Evolutionary conservation across 2,113 vertebrate species (phyloP), one percentile per base, ranked within the genome.

Genomic region (Neogobius melanostomus): DNA sequence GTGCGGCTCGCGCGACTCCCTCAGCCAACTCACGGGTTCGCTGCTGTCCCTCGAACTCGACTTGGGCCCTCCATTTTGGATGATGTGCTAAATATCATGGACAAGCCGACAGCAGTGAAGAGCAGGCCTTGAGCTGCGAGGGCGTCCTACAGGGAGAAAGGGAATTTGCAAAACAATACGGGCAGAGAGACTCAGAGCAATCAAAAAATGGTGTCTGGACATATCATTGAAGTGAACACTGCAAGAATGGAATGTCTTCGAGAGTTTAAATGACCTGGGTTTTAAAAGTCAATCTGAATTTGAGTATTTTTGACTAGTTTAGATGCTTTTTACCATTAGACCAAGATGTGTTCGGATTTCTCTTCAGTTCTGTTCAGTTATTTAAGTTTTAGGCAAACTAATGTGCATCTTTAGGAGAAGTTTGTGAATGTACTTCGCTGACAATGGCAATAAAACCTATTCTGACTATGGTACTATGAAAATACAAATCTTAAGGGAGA

Each of bases 61-160:
- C 82, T 91, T 99, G 64, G 98, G 57, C 98, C 98, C 75, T 99
- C 98, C 59, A 96, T 99, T 91, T 84, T 99, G 91, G 97, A 99
- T 79, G 98, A 99, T 54, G 96, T 99, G 66, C 95, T 99, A 70
- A 95, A 98, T 81, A 96, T 98, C 81, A 99, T 99, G 98, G 96
- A 98, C 88, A 96, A 94, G 89, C 85, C 91, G 28, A 57, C 54
- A 9, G 75, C 87, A 77, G 83, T 71, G 6, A 91, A 90, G 75
- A 87, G 86, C 83, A 82, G 91, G 72, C 85, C 83, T 75, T 91
- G 80, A 89, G 81, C 87, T 85, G 74, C 54, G 28, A 51, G 10
- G 52, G 68, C 66, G 64, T 67, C 64, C 66, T 42, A 4, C 44
- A 64, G 84, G 50, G 53, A 79, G 76, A 82, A 87, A 85, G 81